Evolutionary conservation across 2,797 vertebrate genomes (phyloP).

Genomic region (Octomys mimax): DNA sequence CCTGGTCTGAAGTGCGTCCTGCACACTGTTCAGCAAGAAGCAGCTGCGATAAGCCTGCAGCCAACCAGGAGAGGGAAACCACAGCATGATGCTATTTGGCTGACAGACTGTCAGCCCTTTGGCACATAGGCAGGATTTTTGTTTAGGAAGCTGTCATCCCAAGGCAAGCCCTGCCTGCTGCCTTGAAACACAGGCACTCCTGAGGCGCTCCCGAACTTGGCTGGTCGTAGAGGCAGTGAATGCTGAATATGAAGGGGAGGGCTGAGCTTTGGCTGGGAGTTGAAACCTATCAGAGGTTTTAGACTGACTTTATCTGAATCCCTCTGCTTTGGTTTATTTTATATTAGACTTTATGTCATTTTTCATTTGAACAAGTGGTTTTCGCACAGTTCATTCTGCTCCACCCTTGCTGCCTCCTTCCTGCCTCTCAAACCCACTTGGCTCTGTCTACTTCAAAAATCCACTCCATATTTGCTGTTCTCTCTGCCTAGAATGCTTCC

Average conservation of each 20-base stretch:
- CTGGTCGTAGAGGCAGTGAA: not conserved
- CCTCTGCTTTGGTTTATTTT: conserved; percentile 23
- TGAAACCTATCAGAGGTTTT: not conserved
- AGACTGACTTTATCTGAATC: not conserved
- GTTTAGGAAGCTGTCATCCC: not conserved
- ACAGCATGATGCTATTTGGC: not conserved
- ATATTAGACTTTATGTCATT: not conserved
- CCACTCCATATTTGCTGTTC: not conserved
- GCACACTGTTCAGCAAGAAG: conserved; percentile 70
- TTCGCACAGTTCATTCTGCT: not conserved
- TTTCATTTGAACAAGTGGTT: conserved; percentile 22
- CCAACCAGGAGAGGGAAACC: not conserved
- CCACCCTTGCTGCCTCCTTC: not conserved
- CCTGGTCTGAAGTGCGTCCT: conserved; percentile 86
- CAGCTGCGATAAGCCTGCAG: conserved; percentile 65
- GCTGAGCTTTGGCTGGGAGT: not conserved
- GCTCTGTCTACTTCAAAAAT: not conserved
- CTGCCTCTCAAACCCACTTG: not conserved
- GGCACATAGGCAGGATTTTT: not conserved
- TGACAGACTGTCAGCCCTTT: not conserved
- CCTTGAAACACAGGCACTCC: rapidly evolving
- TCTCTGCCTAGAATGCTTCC: not conserved
- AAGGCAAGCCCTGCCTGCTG: not conserved
- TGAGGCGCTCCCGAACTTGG: not conserved
- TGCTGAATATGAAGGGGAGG: not conserved